These are phyloP conservation scores for Parelbella ahira DNA, from an alignment of 2,888 invertebrate species.

Conservation along the genomic window DNA sequence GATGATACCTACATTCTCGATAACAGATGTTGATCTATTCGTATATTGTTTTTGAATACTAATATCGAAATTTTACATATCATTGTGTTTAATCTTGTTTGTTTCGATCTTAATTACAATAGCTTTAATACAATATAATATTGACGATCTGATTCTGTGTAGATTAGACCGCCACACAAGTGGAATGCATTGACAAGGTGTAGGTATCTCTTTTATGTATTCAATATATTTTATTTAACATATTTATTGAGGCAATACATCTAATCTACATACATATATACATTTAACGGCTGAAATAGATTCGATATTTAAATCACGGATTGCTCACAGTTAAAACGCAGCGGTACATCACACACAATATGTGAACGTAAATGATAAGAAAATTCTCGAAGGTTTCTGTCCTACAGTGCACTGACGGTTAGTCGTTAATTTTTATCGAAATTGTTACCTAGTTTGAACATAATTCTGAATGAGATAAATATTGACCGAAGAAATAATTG, in stretches of 20 bases:
- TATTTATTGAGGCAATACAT: slow-evolving; percentile 7
- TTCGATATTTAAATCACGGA: too few species aligned
- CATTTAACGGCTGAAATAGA: too few species aligned
- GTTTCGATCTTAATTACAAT: slow-evolving; percentile 19
- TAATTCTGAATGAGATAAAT: too few species aligned
- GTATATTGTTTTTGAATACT: slow-evolving; percentile 16
- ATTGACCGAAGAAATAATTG: too few species aligned
- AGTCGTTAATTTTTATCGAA: too few species aligned
- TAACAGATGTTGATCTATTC: slow-evolving; percentile 9
- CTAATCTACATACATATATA: too few species aligned
- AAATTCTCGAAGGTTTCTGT: too few species aligned
- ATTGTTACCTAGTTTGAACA: too few species aligned
- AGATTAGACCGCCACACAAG: slow-evolving; percentile 23
- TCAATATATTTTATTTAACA: slow-evolving; percentile 10
- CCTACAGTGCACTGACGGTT: too few species aligned
- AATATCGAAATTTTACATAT: slow-evolving; percentile 15
- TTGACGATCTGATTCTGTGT: slow-evolving; percentile 12
- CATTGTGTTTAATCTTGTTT: slow-evolving; percentile 11
- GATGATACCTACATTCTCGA: slow-evolving; percentile 7
- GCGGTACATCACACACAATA: too few species aligned
- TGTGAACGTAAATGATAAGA: too few species aligned
- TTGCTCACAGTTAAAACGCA: too few species aligned
- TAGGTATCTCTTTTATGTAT: slow-evolving; percentile 13
- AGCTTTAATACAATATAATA: slow-evolving; percentile 4
- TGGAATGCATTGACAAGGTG: slow-evolving; percentile 17